Percentiles rank a stretch among this genome's conserved stretches.
Conservation (phyloP, 2,888 invertebrate species). For the Drosophila affinis region DNA sequence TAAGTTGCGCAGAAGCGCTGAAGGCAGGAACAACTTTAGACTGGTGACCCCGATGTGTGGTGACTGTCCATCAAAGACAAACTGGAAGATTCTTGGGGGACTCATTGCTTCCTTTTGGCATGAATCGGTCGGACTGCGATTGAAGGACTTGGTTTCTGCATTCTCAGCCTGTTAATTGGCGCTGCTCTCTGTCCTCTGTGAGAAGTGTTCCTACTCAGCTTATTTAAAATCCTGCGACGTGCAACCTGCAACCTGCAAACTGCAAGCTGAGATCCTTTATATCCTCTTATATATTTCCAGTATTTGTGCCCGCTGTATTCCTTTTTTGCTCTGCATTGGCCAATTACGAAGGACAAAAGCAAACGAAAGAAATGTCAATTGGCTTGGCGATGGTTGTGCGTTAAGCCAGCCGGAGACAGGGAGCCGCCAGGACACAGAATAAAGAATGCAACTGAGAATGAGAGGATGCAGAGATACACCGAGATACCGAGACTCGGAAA, state of each 20-base stretch:
- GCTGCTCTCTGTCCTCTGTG: neutral
- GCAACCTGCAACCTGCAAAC: neutral
- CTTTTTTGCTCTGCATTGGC: slow-evolving; percentile 28
- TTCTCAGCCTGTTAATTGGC: neutral
- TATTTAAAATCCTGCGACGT: neutral
- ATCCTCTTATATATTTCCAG: neutral
- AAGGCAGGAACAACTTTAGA: neutral
- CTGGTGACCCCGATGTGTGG: neutral
- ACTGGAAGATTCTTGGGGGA: neutral
- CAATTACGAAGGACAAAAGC: slow-evolving; percentile 56
- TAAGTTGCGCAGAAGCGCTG: neutral
- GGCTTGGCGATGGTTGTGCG: slow-evolving; percentile 33
- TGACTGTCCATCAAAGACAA: neutral
- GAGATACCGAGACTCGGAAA: neutral
- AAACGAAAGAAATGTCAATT: slow-evolving; percentile 59
- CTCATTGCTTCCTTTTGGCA: too few relatives aligned
- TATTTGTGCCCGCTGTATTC: neutral
- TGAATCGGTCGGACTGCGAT: neutral
- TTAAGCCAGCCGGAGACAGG: slow-evolving; percentile 12
- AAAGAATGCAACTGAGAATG: slow-evolving; percentile 18
- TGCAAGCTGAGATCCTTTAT: neutral
- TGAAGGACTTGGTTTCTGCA: neutral
- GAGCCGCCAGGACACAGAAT: slow-evolving; percentile 1
- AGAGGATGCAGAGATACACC: neutral
- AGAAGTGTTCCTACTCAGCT: neutral